Conservation (phyloP, 2,113 vertebrate species). For the Natator depressus region DNA sequence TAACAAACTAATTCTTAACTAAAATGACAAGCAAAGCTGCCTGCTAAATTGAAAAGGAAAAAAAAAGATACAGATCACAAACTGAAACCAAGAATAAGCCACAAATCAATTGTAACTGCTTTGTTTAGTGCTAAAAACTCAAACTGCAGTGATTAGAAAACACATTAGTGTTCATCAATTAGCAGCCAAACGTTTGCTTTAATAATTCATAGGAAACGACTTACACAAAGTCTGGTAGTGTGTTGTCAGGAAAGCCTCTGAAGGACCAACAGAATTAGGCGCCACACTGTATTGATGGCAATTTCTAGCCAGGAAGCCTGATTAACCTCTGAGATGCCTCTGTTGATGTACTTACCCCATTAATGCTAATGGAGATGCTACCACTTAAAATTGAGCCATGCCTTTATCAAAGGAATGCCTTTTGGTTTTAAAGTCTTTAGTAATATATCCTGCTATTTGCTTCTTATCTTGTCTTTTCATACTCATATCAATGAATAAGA, state of each 20-base stretch:
- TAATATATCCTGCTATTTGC: conserved; percentile 69
- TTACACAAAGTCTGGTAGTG: conserved; percentile 91
- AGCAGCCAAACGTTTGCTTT: conserved; percentile 94
- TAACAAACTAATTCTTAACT: conserved; percentile 75
- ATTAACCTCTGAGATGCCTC: conserved; percentile 94
- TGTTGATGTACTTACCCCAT: conserved; percentile 84
- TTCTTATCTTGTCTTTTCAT: conserved; percentile 70
- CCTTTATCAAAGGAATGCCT: conserved; percentile 70
- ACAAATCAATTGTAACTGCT: conserved; percentile 95
- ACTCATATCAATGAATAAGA: conserved; percentile 43
- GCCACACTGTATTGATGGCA: conserved; percentile 93
- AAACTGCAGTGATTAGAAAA: conserved; percentile 99
- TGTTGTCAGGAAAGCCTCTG: conserved; percentile 90
- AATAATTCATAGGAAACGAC: conserved; percentile 98
- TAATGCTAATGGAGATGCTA: conserved; percentile 89
- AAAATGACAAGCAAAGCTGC: conserved; percentile 75
- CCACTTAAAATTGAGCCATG: conserved; percentile 69
- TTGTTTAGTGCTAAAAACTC: conserved; percentile 98
- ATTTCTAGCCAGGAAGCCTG: conserved; percentile 92
- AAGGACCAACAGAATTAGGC: conserved; percentile 92
- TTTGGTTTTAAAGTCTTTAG: conserved; percentile 68
- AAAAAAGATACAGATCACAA: conserved; percentile 34
- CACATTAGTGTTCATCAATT: conserved; percentile 99
- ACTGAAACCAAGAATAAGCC: conserved; percentile 81
- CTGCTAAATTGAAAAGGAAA: conserved; percentile 74